Conservation (phyloP, 2,888 invertebrate species). For the Trissoscelio sp. region DNA sequence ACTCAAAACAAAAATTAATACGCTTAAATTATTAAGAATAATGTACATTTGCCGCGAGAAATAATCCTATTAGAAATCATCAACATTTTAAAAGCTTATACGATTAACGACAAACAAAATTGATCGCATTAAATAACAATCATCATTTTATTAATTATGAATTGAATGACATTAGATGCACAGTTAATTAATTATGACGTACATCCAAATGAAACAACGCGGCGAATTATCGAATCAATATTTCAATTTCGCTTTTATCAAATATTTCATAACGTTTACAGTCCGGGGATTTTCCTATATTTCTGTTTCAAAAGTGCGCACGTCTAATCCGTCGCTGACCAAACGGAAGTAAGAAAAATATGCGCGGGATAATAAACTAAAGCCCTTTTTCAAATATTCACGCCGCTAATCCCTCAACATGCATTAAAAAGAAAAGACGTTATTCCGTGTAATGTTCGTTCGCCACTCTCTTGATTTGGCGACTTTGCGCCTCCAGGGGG, state of each 20-base stretch:
- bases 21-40: too few species aligned
- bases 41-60: too few species aligned
- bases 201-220: too few species aligned
- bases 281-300: neutral
- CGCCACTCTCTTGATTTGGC: conserved; percentile 54
- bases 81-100: too few species aligned
- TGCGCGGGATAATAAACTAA: conserved; percentile 27
- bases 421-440: conserved; percentile 50
- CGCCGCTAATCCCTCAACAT: conserved; percentile 41
- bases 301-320: conserved; percentile 11
- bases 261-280: neutral
- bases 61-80: too few species aligned
- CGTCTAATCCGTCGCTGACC: conserved; percentile 6
- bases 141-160: too few species aligned
- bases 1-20: too few species aligned
- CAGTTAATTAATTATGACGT: too few species aligned
- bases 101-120: too few species aligned
- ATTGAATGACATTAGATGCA: too few species aligned
- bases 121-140: too few species aligned
- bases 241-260: neutral
- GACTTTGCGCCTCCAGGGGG: conserved; percentile 72
- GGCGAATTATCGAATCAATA: neutral
- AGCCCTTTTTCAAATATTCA: conserved; percentile 28
- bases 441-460: conserved; percentile 51
- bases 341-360: conserved; percentile 40